Percentiles rank a stretch among this genome's conserved stretches.
These are phyloP conservation scores for Carcharodon carcharias DNA, from an alignment of 2,797 vertebrate genomes.

Conservation along the genomic window DNA sequence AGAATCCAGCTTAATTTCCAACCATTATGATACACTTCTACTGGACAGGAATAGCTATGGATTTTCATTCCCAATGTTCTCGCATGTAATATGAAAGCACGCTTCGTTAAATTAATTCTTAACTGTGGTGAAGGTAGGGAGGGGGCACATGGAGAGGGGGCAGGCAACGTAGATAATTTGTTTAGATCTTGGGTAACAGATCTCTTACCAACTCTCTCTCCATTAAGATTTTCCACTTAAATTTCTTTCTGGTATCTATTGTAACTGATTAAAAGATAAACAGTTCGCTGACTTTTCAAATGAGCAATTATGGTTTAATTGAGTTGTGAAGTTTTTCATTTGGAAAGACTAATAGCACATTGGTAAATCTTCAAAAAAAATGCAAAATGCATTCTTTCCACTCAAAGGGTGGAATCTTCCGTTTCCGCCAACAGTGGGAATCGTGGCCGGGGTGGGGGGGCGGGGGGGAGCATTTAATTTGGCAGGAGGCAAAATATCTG, in stretches of 20 bases:
- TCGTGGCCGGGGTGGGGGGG: too few species aligned
- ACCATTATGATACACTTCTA: neutral
- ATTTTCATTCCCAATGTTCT: neutral
- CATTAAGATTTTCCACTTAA: neutral
- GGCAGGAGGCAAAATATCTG: too few species aligned
- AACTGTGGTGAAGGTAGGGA: neutral
- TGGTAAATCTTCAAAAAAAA: neutral
- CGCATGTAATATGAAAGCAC: neutral
- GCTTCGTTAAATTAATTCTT: neutral
- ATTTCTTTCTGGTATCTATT: neutral
- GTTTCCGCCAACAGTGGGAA: too few species aligned
- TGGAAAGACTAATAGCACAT: constrained; percentile 3
- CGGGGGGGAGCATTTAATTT: too few species aligned
- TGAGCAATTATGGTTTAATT: constrained; percentile 20
- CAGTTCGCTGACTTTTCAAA: neutral
- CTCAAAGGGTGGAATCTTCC: neutral
- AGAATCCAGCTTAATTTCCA: neutral
- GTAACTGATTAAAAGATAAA: constrained; percentile 16
- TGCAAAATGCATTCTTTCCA: neutral
- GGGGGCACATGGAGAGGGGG: neutral
- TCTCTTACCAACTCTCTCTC: neutral
- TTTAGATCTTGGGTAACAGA: neutral
- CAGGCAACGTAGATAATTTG: neutral
- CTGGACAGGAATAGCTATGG: neutral
- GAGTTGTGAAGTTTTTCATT: neutral